Conservation (phyloP, 2,888 invertebrate genomes). For the Polymixis flavicincta region DNA sequence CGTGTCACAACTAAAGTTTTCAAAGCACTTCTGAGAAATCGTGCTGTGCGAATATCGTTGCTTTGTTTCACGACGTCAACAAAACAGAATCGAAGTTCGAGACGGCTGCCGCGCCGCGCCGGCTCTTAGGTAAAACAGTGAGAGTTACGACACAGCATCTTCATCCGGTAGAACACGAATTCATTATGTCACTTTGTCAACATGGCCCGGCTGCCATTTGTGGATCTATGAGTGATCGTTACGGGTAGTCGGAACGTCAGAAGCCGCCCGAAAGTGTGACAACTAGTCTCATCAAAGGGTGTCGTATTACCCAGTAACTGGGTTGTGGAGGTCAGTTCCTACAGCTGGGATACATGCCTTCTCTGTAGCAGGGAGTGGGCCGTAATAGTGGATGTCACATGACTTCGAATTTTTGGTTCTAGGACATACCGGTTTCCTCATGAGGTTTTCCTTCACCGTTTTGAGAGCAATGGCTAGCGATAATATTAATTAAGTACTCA, state of each 20-base stretch:
- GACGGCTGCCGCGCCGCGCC: neutral
- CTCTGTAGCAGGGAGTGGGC: too few relatives aligned
- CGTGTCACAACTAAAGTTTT: slow-evolving; percentile 1
- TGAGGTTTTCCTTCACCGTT: too few relatives aligned
- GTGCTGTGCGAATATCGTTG: slow-evolving; percentile 42
- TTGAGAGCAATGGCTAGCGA: too few relatives aligned
- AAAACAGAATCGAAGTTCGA: slow-evolving; percentile 13
- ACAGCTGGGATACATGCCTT: too few relatives aligned
- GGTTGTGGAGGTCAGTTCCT: neutral
- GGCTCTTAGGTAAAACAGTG: slow-evolving; percentile 15
- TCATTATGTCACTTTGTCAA: slow-evolving; percentile 36
- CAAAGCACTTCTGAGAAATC: slow-evolving; percentile 23
- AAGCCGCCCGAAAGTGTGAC: neutral
- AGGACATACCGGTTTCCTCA: too few relatives aligned
- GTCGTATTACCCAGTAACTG: neutral
- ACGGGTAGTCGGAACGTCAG: neutral
- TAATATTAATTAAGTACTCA: too few relatives aligned
- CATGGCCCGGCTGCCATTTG: neutral
- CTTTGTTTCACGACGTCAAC: slow-evolving; percentile 28
- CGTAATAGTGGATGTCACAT: too few relatives aligned
- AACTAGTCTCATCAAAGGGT: neutral
- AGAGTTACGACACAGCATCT: slow-evolving; percentile 35
- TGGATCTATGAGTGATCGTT: neutral
- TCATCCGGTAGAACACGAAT: slow-evolving; percentile 22
- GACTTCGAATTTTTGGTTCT: too few relatives aligned